These are phyloP conservation scores for Suncus etruscus DNA, from an alignment of 2,113 vertebrate genomes.

Conservation along the genomic window DNA sequence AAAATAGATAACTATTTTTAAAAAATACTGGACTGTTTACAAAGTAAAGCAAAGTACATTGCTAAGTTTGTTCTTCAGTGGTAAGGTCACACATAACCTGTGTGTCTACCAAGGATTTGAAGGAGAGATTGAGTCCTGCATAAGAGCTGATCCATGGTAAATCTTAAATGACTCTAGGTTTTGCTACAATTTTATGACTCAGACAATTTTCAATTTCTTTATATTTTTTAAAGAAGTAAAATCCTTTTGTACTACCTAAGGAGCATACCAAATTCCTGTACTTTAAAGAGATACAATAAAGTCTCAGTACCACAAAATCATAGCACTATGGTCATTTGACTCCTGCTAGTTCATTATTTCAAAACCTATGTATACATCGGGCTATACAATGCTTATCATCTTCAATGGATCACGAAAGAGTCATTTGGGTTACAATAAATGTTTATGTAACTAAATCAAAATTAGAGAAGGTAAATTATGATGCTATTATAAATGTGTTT, in stretches of 20 bases:
- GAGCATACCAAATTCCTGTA: background rate
- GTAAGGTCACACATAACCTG: background rate
- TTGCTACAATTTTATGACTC: background rate
- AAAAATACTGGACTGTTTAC: background rate
- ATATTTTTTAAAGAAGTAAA: background rate
- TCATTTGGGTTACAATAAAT: background rate
- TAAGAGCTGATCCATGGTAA: background rate
- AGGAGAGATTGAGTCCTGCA: background rate
- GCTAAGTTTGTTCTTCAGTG: background rate
- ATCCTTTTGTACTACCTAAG: background rate
- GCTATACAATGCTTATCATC: background rate
- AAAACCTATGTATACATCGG: rapidly evolving
- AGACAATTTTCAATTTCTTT: background rate
- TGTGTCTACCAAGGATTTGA: background rate
- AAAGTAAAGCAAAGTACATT: background rate
- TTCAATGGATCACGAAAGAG: background rate
- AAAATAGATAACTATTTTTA: background rate
- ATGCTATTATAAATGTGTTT: background rate
- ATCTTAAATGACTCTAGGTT: background rate
- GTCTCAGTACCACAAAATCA: background rate
- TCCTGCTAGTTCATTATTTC: background rate
- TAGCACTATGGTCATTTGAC: background rate
- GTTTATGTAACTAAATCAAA: background rate
- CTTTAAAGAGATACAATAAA: background rate
- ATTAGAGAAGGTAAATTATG: background rate